Evolutionary conservation across 2,888 invertebrate genomes (phyloP), one percentile per base, ranked within the genome.

Genomic region (Timema podura): DNA sequence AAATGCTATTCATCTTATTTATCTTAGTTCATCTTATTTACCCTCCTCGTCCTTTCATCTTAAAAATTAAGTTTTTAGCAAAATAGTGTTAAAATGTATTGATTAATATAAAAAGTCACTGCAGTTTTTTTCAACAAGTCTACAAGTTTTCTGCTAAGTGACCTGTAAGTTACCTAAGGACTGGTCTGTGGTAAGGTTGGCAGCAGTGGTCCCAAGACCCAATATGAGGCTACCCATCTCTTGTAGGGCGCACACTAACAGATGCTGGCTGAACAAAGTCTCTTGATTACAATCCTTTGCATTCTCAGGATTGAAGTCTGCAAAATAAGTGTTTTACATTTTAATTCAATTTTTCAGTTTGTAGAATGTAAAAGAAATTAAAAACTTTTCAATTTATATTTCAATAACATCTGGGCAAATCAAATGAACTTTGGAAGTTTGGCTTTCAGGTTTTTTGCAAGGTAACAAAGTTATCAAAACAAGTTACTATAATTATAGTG

Each of bases 141-240:
- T 30, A 30, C 30, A 30, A 30, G 30, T 30, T 30, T 30, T 30
- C 30, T 30, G 30, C 30, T 30, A 30, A 30, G 30, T 30, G 30
- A 30, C 30, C 3, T 30, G 30, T 30, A 71, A 79, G 83, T 79
- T 81, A 89, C 89, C 94, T 74, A 94, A 83, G 0, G 93, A 91
- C 51, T 93, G 91, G 82, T 98, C 98, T 0, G 90, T 89, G 9
- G 98, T 88, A 9, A 98, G 86, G 79, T 95, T 93, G 76, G 93
- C 91, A 5, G 97, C 94, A 0, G 97, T 94, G 0, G 98, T 98
- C n/a, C 97, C 97, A 15, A 99, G 86, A 73, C 94, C 92, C 51
- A 94, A 84, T 30, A 97, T 90, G 71, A 98, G 85, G 77, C 92
- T 91, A 3, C 96, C 96, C 68, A 98, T 89, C 82, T 98, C 98